Conservation (phyloP, 92 coral and sea anemone species). For the Chrysogorgia sp. region DNA sequence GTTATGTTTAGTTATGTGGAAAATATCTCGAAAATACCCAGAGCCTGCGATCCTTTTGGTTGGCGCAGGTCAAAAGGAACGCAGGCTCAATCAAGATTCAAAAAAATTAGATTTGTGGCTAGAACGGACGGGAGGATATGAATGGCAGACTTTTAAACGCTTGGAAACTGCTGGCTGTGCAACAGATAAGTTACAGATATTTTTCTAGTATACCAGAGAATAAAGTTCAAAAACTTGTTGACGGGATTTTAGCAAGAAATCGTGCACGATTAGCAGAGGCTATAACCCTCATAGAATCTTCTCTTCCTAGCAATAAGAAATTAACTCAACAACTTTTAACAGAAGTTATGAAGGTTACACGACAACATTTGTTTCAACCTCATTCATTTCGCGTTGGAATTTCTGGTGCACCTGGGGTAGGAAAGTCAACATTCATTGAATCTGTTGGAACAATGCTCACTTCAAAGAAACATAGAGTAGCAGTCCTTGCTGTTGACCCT, state of each 20-base stretch:
- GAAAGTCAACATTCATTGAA: conserved; percentile 96
- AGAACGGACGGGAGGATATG: no score
- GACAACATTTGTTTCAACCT: conserved; percentile 64
- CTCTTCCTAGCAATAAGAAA: conserved; percentile 83
- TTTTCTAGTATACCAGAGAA: conserved; percentile 1
- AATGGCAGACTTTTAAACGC: neutral
- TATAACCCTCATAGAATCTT: conserved; percentile 88
- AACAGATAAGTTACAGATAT: conserved; percentile 1
- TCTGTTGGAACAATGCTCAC: conserved; percentile 86
- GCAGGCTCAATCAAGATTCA: no score
- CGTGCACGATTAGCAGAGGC: conserved; percentile 87
- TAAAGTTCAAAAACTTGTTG: conserved; percentile 35
- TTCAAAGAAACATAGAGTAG: conserved; percentile 70
- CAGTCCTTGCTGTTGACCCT: conserved; percentile 95
- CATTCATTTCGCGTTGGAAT: conserved; percentile 86
- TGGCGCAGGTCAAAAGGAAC: no score
- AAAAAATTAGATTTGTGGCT: no score
- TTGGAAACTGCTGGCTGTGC: neutral
- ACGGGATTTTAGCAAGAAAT: conserved; percentile 71
- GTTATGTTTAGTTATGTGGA: neutral
- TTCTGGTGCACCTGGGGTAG: conserved; percentile 97
- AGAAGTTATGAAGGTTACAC: conserved; percentile 73
- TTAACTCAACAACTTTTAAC: conserved; percentile 82
- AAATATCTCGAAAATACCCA: no score
- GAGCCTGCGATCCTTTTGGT: no score